Base-by-base conservation (phyloP, 2,797 vertebrate species). In the Tenualosa ilisha region DNA sequence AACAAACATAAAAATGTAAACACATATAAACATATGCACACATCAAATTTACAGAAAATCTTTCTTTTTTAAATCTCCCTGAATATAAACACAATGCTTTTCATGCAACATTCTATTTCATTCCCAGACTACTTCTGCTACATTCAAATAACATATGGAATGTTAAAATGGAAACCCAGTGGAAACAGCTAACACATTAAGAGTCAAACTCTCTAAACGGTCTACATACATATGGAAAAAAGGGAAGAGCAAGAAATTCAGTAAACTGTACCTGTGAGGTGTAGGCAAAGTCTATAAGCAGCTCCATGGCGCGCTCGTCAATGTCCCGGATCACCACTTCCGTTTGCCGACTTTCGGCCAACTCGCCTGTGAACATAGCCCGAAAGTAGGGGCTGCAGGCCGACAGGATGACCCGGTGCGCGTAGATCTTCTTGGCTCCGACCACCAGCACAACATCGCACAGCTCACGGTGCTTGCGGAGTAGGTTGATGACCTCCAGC, bases 321-420 rank as follows among this genome's bases (percentile, higher is more conserved):
- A 99, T 99, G 95, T 99, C 98, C 3, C 98, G 95, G 91, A 99
- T 99, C 81, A 99, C 98, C 0, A 99, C 98, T 88, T 99, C 98
- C 0, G 98, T 99, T 94, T 99, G 98, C 6, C 98, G 96, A 90
- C 97, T 98, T 91, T 99, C 98, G 0, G 98, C 98, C 91, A 99
- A 92, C 92, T 99, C 98, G 56, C 98, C 98, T 0, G 98, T 99
- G 90, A 99, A 99, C 98, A 99, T 99, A 6, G 98, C 98, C 91
- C 98, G 96, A 93, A 99, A 99, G 90, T 99, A 99, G 2, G 98
- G 98, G 89, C 98, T 99, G 92, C 98, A 99, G 87, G 98, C 98
- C 0, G 98, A 99, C 83, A 99, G 91, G 87, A 99, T 99, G 89
- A 99, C 98, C 0, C 98, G 95, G 88, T 99, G 98, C 26, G 98